Conservation (phyloP, 2,113 vertebrate species). For the Elephantulus edwardii region DNA sequence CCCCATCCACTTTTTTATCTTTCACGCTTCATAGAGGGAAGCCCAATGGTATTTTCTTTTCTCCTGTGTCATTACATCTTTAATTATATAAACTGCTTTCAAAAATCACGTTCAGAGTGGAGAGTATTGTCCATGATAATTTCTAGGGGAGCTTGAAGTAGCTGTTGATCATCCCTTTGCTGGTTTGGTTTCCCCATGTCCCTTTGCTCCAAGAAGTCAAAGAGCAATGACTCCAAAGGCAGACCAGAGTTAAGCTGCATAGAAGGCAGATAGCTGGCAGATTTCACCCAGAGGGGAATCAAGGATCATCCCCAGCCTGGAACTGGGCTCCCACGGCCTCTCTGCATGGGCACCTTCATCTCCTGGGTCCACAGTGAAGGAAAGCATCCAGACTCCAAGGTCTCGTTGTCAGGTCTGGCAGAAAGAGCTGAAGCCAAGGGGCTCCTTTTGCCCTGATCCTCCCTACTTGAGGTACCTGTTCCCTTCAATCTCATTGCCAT, state of each 20-base stretch:
- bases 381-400: neutral
- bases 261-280: neutral
- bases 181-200: neutral
- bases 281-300: neutral
- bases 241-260: too few species aligned
- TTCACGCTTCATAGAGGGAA: too few species aligned
- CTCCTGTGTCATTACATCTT: constrained; percentile 47
- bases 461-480: too few species aligned
- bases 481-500: too few species aligned
- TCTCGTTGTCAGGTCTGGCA: neutral
- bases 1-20: too few species aligned
- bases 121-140: neutral
- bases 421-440: too few species aligned
- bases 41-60: too few species aligned
- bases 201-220: neutral
- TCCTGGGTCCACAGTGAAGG: neutral
- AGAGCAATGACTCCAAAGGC: too few species aligned
- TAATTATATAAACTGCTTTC: constrained; percentile 48
- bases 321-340: neutral
- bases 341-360: neutral
- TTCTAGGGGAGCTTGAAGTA: neutral
- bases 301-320: neutral
- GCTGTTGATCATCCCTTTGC: neutral
- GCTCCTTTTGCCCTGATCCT: too few species aligned
- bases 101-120: constrained; percentile 26